Base-by-base conservation (phyloP, 2,888 invertebrate species). In the Doris montereyensis region DNA sequence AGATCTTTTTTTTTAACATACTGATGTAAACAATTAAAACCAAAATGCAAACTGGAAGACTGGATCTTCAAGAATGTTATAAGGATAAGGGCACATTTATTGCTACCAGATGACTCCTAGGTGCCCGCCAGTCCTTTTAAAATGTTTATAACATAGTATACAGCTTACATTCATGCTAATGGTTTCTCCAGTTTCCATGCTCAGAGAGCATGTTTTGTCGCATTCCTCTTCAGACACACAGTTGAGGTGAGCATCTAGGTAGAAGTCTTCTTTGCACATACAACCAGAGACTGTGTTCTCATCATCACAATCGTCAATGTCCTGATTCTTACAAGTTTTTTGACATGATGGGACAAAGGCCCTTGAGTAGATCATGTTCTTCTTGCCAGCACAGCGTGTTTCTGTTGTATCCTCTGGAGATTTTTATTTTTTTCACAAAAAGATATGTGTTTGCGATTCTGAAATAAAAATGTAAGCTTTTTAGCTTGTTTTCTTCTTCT, bases 201-300 rank as follows among this genome's bases (percentile, higher is more conserved):
- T 34, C 10, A 17, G 0, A n/a, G 10, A 34, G 34, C 77, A 77
- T 10, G 30, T n/a, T 1, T 52, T 52, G 26, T 57, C 58, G 13
- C 58, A 68, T 58, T 70, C 70, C 13, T 34, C 70, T 21, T 30
- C 57, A 24, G 68, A 32, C 1, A 77, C 77, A 32, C 77, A 77
- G 68, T 68, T 77, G 17, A 70, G 13, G 17, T 70, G 4, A 32
- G 68, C 30, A 24, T 77, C 70, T 32, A 68, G 30, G 17, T 57
- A 57, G 35, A 72, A 81, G 10, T 67, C 71, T 0, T 70, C 75
- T 57, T 76, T 71, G 58, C 81, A 81, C 10, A 5, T 65, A 28
- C 81, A 81, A n/a, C 81, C 81, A 24, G 67, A 41, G 2, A 60
- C 57, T n/a, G 57, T 35, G 21, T 28, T 21, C 13, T 34, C 2